Percentiles rank a stretch among this genome's conserved stretches.
Conservation (phyloP, 2,888 invertebrate species). For the Steinernema scapterisci region DNA sequence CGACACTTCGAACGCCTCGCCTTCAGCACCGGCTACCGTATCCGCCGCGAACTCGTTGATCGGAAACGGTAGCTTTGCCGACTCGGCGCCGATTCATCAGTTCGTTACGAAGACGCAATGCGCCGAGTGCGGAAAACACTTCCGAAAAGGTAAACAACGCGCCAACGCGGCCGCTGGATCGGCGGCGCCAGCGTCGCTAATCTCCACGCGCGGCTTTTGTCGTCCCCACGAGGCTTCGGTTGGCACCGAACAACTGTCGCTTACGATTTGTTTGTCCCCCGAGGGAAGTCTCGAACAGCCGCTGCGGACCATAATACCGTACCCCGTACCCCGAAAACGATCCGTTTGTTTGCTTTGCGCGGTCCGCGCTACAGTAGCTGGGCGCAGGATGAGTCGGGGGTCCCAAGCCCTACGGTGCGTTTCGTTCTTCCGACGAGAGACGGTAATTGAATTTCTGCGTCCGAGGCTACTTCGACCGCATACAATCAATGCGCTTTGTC, state of each 20-base stretch:
- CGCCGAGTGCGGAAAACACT: slow-evolving; percentile 66
- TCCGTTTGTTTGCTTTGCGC: not conserved
- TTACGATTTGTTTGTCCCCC: slow-evolving; percentile 30
- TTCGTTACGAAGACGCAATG: slow-evolving; percentile 50
- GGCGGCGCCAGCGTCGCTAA: too few relatives aligned
- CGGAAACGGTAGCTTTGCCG: not conserved
- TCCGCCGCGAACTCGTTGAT: not conserved
- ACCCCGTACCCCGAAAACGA: not conserved
- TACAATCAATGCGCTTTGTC: slow-evolving; percentile 29
- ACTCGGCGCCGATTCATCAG: not conserved
- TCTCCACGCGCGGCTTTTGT: slow-evolving; percentile 20
- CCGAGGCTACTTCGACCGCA: not conserved
- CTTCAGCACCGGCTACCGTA: slow-evolving; percentile 11
- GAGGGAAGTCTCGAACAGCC: not conserved
- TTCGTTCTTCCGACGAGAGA: not conserved
- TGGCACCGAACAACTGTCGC: slow-evolving; percentile 23
- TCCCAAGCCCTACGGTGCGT: slow-evolving; percentile 5
- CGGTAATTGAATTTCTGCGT: slow-evolving; percentile 23
- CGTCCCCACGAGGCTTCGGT: slow-evolving; percentile 7
- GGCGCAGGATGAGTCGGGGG: not conserved
- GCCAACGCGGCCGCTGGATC: not conserved
- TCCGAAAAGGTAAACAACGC: slow-evolving; percentile 29
- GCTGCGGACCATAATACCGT: slow-evolving; percentile 4
- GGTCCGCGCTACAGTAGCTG: not conserved
- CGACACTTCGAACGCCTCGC: slow-evolving; percentile 25